Evolutionary conservation across 2,888 invertebrate species (phyloP).

Genomic region (Cephus pulcher): DNA sequence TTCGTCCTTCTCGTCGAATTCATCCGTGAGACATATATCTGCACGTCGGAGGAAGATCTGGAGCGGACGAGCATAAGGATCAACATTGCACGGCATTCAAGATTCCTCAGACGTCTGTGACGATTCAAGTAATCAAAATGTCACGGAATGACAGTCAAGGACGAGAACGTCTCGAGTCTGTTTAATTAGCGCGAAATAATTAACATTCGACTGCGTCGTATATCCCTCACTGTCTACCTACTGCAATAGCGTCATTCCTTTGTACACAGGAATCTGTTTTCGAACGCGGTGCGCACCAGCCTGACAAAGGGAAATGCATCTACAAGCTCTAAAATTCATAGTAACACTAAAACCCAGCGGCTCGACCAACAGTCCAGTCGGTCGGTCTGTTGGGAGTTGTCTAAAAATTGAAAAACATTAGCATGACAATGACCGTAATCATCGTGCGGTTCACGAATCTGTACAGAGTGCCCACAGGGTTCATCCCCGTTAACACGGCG

Average conservation of each 20-base stretch:
- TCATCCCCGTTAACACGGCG: neutral
- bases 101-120: neutral
- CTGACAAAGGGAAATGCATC: neutral
- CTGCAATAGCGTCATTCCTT: neutral
- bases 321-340: neutral
- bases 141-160: slow-evolving; percentile 1
- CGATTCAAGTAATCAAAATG: neutral
- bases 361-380: neutral
- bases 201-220: slow-evolving; percentile 21
- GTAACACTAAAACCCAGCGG: neutral
- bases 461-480: neutral
- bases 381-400: neutral
- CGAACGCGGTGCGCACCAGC: neutral
- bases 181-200: slow-evolving; percentile 35
- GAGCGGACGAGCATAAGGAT: neutral
- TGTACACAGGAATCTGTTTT: neutral
- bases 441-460: neutral
- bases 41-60: neutral
- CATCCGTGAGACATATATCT: neutral
- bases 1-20: neutral
- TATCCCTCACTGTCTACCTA: neutral
- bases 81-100: neutral
- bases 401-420: neutral
- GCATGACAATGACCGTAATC: neutral
- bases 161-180: slow-evolving; percentile 6